A percentile compares a stretch with the other conserved stretches of the same genome.
These are phyloP conservation scores for Baccha elongata DNA, from an alignment of 2,888 invertebrate genomes.

Conservation along the genomic window DNA sequence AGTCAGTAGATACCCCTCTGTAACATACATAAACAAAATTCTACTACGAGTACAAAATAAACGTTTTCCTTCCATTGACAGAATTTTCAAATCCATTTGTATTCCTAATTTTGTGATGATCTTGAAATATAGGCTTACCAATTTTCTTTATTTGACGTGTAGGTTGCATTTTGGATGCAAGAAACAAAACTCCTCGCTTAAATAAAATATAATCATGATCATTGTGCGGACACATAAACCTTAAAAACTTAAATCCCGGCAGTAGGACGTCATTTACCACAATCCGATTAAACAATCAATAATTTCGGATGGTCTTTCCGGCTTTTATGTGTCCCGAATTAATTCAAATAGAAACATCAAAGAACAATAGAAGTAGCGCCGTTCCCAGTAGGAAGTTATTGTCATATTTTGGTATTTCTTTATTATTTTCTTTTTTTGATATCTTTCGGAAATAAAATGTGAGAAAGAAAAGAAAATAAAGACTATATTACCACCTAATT, in stretches of 20 bases:
- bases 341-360: slow-evolving; percentile 12
- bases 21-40: too few relatives aligned
- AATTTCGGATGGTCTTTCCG: slow-evolving; percentile 32
- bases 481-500: too few relatives aligned
- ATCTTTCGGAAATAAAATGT: neutral
- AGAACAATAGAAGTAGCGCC: slow-evolving; percentile 26
- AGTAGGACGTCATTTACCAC: neutral
- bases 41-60: too few relatives aligned
- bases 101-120: too few relatives aligned
- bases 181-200: too few relatives aligned
- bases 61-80: too few relatives aligned
- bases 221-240: neutral
- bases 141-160: too few relatives aligned
- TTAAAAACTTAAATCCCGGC: neutral
- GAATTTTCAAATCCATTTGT: too few relatives aligned
- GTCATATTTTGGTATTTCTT: neutral
- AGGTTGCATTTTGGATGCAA: too few relatives aligned
- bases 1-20: too few relatives aligned
- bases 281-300: slow-evolving; percentile 21
- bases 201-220: neutral
- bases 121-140: too few relatives aligned
- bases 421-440: neutral
- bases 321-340: slow-evolving; percentile 8
- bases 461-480: too few relatives aligned
- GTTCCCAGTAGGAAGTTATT: slow-evolving; percentile 15